phyloP scores from a whole-genome alignment of 2,888 invertebrate species.

The Eupithecia tripunctaria region DNA sequence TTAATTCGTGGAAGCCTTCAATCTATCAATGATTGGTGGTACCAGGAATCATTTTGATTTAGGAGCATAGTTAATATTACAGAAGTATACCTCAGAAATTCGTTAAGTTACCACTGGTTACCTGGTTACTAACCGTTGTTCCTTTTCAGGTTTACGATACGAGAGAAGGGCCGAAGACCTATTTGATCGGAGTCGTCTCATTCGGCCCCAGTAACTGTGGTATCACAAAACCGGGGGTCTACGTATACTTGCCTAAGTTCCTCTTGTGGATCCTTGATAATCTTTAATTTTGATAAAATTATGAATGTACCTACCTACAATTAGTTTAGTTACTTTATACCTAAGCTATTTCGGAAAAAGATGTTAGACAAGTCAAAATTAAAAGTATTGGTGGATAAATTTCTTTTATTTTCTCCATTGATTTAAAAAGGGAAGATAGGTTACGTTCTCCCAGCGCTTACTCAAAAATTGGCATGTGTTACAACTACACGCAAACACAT shows the following conservation, averaged over 20 bases:
- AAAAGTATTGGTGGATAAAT: neutral
- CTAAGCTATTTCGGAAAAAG: neutral
- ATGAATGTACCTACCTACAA: neutral
- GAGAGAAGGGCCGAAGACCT: constrained; percentile 79
- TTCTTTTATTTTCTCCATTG: neutral
- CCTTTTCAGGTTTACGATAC: constrained; percentile 72
- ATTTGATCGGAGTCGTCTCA: constrained; percentile 86
- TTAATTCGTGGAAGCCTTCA: neutral
- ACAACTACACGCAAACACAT: no score
- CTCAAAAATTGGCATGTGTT: no score
- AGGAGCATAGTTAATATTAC: neutral
- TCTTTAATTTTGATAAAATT: constrained; percentile 38
- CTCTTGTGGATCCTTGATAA: constrained; percentile 83
- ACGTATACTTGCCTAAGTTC: constrained; percentile 78
- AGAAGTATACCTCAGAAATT: neutral
- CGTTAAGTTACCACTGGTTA: neutral
- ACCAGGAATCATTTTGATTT: neutral
- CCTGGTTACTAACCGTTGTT: no score
- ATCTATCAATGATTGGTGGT: neutral
- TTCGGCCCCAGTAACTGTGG: constrained; percentile 85
- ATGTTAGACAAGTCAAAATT: neutral
- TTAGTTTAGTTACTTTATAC: neutral
- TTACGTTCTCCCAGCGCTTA: no score
- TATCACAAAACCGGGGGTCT: constrained; percentile 81
- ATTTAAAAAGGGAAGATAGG: no score